Evolutionary conservation across 2,888 invertebrate species (phyloP).

Genomic region (Drosophila prolongata): DNA sequence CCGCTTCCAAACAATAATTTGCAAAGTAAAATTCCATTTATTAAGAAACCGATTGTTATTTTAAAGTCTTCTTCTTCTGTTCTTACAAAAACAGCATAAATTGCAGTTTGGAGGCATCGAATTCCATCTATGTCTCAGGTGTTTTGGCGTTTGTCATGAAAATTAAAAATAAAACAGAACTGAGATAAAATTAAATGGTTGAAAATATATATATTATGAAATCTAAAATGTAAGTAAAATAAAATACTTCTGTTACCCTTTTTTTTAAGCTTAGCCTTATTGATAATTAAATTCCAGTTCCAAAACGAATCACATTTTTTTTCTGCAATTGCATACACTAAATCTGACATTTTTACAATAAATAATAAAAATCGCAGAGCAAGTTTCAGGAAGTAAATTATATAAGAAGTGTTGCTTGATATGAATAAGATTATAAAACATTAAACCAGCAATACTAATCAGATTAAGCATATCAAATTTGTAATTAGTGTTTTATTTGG

Average conservation of each 20-base stretch:
- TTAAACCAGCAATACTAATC: neutral
- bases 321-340: neutral
- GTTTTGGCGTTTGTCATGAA: too few relatives aligned
- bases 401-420: neutral
- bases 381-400: neutral
- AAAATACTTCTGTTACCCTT: neutral
- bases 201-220: neutral
- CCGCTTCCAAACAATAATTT: constrained; percentile 25
- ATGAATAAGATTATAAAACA: neutral
- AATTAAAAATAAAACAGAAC: neutral
- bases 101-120: neutral
- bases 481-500: neutral
- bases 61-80: neutral
- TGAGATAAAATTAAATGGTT: neutral
- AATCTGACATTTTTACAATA: neutral
- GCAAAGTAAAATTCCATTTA: constrained; percentile 10
- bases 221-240: neutral
- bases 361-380: neutral
- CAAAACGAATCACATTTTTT: neutral
- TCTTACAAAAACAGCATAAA: neutral
- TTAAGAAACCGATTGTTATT: neutral
- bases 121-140: too few relatives aligned
- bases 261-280: too few relatives aligned
- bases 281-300: neutral
- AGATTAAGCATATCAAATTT: neutral